Conservation (phyloP, 2,888 invertebrate genomes). For the Cosmorhoe ocellata region DNA sequence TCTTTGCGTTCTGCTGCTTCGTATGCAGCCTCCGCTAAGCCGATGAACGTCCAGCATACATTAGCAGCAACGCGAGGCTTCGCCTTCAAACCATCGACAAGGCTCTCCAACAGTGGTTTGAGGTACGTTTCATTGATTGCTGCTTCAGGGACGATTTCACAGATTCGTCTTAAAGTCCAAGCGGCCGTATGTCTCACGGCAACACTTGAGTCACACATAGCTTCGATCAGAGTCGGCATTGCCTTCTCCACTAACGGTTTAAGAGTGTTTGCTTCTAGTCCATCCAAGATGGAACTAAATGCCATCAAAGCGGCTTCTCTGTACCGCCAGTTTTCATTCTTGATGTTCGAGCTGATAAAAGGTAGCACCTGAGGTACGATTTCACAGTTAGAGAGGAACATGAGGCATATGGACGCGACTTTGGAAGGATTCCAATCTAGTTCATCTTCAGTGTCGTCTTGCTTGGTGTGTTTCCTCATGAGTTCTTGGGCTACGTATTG, state of each 20-base stretch:
- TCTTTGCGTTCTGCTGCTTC: slow-evolving; percentile 90
- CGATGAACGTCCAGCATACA: slow-evolving; percentile 99
- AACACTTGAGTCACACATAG: slow-evolving; percentile 97
- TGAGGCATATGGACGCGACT: slow-evolving; percentile 99
- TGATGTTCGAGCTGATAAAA: slow-evolving; percentile 97
- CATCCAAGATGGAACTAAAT: slow-evolving; percentile 96
- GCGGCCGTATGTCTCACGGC: slow-evolving; percentile 98
- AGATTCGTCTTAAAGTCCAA: slow-evolving; percentile 99
- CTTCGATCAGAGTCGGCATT: slow-evolving; percentile 96
- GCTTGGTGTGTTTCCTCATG: slow-evolving; percentile 96
- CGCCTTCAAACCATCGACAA: slow-evolving; percentile 93
- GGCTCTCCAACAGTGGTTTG: slow-evolving; percentile 89
- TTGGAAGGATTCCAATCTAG: slow-evolving; percentile 99
- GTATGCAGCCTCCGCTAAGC: slow-evolving; percentile 97
- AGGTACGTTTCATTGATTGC: slow-evolving; percentile 94
- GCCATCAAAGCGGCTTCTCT: slow-evolving; percentile 99
- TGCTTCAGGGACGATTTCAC: slow-evolving; percentile 97
- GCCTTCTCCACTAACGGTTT: slow-evolving; percentile 98
- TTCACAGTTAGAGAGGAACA: slow-evolving; percentile 97
- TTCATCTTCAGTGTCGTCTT: slow-evolving; percentile 98
- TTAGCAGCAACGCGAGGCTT: slow-evolving; percentile 99
- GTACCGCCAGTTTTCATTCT: slow-evolving; percentile 94
- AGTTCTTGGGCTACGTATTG: slow-evolving; percentile 97
- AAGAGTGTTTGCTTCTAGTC: slow-evolving; percentile 92
- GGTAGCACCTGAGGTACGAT: slow-evolving; percentile 98